Evolutionary conservation across 2,113 vertebrate species (phyloP), one percentile per base, ranked within the genome.

Genomic region (Pangasianodon gigas): DNA sequence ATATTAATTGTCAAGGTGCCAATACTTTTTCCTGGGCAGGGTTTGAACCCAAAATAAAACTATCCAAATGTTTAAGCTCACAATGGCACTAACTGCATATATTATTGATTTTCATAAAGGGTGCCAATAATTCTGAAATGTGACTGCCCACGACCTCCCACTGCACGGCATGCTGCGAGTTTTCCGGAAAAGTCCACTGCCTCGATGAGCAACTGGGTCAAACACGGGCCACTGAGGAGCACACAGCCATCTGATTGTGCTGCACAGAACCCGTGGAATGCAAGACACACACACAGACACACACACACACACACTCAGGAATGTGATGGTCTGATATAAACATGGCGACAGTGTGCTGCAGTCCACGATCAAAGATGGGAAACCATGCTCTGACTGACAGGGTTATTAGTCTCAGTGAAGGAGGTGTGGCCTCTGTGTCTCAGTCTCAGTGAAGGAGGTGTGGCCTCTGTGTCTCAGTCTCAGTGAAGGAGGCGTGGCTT

Each of bases 111-210:
- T 85, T 32, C 6, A 18, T 6, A 74, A 75, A 75, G 46, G 84
- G 44, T 86, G 24, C 26, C 84, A 52, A 26, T 86, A 69, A 32
- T 51, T n/a, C 29, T 51, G 62, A 48, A 18, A n/a, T 7, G 13
- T 21, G 7, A 10, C 29, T n/a, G 29, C 29, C 46, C 52, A 44
- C 14, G 67, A 58, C 44, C 46, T 89, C 88, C 62, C 19, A 44
- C 41, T 86, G 88, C 86, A 90, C 13, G 29, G 88, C 82, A 79
- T 90, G 85, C 87, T 89, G 89, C 51, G 80, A 89, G 69, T 60
- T 88, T 86, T 88, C 89, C 46, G 41, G 75, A 85, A 60, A 54
- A 92, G 80, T 71, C 65, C 77, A 44, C 29, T 79, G 26, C 84
- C 51, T 65, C 65, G 51, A 46, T 90, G 58, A 89, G 65, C 86